phyloP scores from a whole-genome alignment of 2,113 vertebrate species.

The Saguinus midas region DNA sequence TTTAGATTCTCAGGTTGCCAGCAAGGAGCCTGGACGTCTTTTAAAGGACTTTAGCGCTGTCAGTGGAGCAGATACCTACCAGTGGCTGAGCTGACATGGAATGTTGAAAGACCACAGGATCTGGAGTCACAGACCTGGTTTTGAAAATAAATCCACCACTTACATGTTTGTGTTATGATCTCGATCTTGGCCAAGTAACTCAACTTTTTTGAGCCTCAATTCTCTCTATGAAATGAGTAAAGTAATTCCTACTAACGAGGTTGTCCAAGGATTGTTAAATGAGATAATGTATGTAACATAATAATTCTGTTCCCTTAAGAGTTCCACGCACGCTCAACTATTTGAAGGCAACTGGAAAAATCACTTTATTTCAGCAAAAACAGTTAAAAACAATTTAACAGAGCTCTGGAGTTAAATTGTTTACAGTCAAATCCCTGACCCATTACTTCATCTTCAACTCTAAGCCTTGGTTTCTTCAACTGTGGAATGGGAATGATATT shows the following conservation, averaged over 20 bases:
- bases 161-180: slow-evolving; percentile 2
- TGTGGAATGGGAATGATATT: not conserved
- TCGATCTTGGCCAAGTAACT: slow-evolving; percentile 26
- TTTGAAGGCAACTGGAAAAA: slow-evolving; percentile 11
- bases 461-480: slow-evolving; percentile 31
- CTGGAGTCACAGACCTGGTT: not conserved
- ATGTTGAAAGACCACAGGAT: not conserved
- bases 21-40: not conserved
- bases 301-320: slow-evolving; percentile 26
- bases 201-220: slow-evolving; percentile 33
- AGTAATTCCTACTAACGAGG: slow-evolving; percentile 3
- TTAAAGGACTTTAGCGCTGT: not conserved
- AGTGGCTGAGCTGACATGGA: not conserved
- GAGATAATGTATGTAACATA: not conserved
- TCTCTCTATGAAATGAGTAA: slow-evolving; percentile 33
- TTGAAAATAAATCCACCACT: not conserved
- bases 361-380: not conserved
- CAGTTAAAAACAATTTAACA: no score
- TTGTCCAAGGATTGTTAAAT: not conserved
- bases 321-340: not conserved
- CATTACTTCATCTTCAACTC: not conserved
- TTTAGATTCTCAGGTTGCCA: not conserved
- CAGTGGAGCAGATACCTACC: not conserved
- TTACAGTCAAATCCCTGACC: not conserved
- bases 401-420: not conserved